phyloP scores from a whole-genome alignment of 1,140 invertebrate species.

The Temnothorax nylanderi region DNA sequence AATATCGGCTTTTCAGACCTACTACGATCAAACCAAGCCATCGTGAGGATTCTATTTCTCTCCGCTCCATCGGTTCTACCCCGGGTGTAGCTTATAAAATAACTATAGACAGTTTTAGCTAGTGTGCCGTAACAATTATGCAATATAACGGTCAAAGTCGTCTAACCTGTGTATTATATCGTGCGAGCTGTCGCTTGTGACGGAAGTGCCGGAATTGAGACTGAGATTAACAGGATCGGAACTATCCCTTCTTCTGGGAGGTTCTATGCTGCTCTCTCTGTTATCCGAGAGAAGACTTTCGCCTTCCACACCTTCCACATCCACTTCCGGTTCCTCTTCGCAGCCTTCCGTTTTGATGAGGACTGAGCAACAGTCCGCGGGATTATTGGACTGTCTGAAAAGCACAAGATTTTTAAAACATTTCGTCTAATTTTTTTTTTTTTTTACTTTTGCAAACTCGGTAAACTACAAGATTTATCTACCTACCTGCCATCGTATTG shows the following conservation, averaged over 20 bases:
- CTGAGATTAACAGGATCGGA: constrained; percentile 92
- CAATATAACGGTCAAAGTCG: background rate
- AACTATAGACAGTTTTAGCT: background rate
- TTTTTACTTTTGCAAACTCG: background rate
- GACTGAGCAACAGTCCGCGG: constrained; percentile 84
- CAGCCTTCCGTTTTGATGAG: constrained; percentile 86
- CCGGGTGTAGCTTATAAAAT: background rate
- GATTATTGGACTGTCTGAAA: constrained; percentile 83
- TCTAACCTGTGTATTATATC: constrained; percentile 80
- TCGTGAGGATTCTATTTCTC: background rate
- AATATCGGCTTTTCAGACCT: constrained; percentile 78
- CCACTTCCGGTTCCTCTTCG: constrained; percentile 86
- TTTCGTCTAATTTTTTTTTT: background rate
- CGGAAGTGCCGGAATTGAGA: constrained; percentile 83
- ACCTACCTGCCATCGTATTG: constrained; percentile 88
- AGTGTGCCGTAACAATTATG: background rate
- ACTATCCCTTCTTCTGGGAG: constrained; percentile 84
- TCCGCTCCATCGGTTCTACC: background rate
- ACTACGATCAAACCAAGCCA: background rate
- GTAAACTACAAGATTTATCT: background rate
- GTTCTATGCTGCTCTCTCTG: constrained; percentile 82
- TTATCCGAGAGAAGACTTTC: constrained; percentile 85
- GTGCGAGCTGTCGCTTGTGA: constrained; percentile 82
- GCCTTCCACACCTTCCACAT: constrained; percentile 86
- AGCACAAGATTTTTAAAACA: background rate